Base-by-base conservation (phyloP, 2,888 invertebrate genomes). In the Apotomis capreana region DNA sequence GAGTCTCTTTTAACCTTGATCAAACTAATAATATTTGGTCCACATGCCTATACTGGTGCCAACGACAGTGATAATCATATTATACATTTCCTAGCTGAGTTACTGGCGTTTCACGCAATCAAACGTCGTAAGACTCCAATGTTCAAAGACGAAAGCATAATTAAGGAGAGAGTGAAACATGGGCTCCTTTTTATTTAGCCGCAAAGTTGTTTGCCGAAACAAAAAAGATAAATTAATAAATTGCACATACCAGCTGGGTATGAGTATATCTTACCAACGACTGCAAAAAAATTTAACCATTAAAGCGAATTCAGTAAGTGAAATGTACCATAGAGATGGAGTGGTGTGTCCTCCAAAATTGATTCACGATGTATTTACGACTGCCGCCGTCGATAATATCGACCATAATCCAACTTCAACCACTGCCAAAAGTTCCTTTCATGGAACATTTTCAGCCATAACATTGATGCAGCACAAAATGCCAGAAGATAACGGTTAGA, bases 401-500 rank as follows among this genome's bases (percentile, higher is more conserved):
- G 58, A 58, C 12, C 58, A 58, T n/a, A 58, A 58, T 37, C 58
- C 58, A 5, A 12, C 58, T 9, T 58, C 58, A 4, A 58, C 58
- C 26, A 37, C 58, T 12, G 58, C 58, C 5, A 37, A n/a, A 12
- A 37, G 8, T 5, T 10, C 58, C 9, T 58, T 58, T n/a, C 58
- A 58, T 58, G 58, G 58, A 0, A 58, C 58, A n/a, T n/a, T n/a
- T n/a, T n/a, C n/a, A 37, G 58, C 58, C 5, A 58, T 58, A 5
- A 40, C 58, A n/a, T 37, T 58, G 36, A 58, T 58, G 58, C 58
- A 58, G 8, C 58, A 58, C 12, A 58, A 58, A 12, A 58, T 58
- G 58, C 58, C 58, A 10, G 58, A 12, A 12, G 58, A 58, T 4
- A n/a, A 5, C 4, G 58, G 58, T 37, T 9, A 58, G 58, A 12